phyloP scores from a whole-genome alignment of 2,113 vertebrate genomes.

The Rissa tridactyla region DNA sequence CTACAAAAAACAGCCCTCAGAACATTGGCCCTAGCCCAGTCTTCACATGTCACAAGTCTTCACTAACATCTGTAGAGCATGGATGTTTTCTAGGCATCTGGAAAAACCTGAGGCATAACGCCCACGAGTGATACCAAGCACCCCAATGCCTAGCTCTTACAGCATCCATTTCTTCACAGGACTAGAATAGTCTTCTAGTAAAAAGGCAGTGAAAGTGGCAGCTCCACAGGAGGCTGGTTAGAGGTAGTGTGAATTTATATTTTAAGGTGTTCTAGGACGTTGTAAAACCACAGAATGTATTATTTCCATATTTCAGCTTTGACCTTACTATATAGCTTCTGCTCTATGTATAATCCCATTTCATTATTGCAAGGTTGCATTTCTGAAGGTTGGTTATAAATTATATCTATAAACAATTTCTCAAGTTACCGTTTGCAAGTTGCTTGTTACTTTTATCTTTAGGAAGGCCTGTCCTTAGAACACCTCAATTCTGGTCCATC shows the following conservation, averaged over 20 bases:
- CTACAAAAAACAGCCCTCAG: no score
- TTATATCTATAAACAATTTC: conserved; percentile 42
- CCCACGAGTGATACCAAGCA: fast-evolving
- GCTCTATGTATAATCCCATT: conserved; percentile 40
- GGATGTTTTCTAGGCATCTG: neutral
- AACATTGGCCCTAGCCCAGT: no score
- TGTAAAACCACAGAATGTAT: conserved; percentile 45
- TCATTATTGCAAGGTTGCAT: conserved; percentile 50
- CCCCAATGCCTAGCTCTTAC: neutral
- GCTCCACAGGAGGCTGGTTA: neutral
- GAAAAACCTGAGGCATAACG: neutral
- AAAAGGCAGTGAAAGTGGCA: neutral
- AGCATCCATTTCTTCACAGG: neutral
- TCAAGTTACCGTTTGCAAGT: neutral
- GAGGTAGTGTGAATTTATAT: neutral
- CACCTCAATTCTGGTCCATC: neutral
- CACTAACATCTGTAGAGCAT: neutral
- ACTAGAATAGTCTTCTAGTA: neutral
- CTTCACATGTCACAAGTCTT: neutral
- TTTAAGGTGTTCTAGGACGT: neutral
- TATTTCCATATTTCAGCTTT: conserved; percentile 51
- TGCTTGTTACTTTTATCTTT: neutral
- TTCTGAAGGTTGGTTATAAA: conserved; percentile 57
- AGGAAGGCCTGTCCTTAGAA: neutral
- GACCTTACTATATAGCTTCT: conserved; percentile 27